Evolutionary conservation across 1,140 invertebrate species (phyloP).

Genomic region (Sycophaga agraensis): DNA sequence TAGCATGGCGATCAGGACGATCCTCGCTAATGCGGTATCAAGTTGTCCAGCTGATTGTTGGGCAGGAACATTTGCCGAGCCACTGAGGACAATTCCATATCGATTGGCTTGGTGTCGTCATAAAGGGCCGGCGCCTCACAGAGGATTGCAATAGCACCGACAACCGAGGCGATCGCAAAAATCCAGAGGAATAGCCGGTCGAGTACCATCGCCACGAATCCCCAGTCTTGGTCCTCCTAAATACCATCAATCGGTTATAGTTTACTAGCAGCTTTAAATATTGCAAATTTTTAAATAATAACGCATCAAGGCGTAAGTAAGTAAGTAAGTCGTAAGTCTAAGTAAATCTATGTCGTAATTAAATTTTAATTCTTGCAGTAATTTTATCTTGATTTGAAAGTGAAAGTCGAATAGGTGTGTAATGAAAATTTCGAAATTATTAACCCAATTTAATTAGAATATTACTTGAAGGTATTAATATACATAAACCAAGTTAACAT

Average conservation of each 20-base stretch:
- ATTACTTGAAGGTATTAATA: no score
- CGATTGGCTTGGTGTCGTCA: constrained; percentile 86
- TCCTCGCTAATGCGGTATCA: constrained; percentile 36
- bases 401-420: no score
- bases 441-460: no score
- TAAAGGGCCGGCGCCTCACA: constrained; percentile 89
- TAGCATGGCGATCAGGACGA: no score
- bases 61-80: constrained; percentile 75
- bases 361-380: no score
- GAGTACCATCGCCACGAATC: constrained; percentile 98
- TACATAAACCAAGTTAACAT: no score
- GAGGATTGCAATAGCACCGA: constrained; percentile 84
- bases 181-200: constrained; percentile 96
- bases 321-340: no score
- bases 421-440: no score
- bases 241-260: not conserved
- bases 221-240: constrained; percentile 97
- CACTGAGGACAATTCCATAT: constrained; percentile 81
- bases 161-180: constrained; percentile 88
- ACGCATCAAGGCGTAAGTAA: no score
- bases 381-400: no score
- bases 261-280: not conserved
- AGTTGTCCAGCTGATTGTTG: constrained; percentile 41
- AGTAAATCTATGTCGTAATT: no score
- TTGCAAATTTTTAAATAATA: no score